A percentile compares a stretch with the other conserved stretches of the same genome.
Evolutionary conservation across 2,888 invertebrate species (phyloP).

Genomic region (Bellardia bayeri): DNA sequence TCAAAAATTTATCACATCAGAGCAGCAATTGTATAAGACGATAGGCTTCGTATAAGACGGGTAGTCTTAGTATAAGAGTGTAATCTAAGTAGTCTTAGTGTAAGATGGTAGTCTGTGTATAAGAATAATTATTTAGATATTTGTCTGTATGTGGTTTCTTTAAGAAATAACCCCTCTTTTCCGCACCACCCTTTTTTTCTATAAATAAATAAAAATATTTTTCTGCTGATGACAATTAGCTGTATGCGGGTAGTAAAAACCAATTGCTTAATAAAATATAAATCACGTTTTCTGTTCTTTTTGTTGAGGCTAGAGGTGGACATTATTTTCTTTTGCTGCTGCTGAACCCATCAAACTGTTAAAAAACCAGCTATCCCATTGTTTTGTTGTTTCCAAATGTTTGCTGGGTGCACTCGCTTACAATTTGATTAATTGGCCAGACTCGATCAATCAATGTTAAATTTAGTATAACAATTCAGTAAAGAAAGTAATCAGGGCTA

Average conservation of each 20-base stretch:
- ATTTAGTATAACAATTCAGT: constrained; percentile 26
- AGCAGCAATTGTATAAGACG: too few relatives aligned
- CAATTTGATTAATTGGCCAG: constrained; percentile 40
- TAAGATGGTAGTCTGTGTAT: too few relatives aligned
- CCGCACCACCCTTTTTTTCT: not conserved
- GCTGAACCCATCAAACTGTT: not conserved
- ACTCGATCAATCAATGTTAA: constrained; percentile 37
- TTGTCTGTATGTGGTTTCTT: too few relatives aligned
- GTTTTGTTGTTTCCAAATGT: not conserved
- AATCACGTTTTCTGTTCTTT: not conserved
- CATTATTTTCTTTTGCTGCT: not conserved
- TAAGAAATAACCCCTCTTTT: not conserved
- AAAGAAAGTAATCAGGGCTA: not conserved
- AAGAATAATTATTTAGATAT: too few relatives aligned
- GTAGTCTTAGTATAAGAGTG: too few relatives aligned
- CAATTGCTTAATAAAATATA: constrained; percentile 34
- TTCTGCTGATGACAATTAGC: constrained; percentile 44
- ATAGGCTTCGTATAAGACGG: too few relatives aligned
- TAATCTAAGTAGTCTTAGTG: too few relatives aligned
- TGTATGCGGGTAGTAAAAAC: constrained; percentile 12
- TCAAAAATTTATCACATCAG: too few relatives aligned
- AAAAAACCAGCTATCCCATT: not conserved
- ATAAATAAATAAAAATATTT: constrained; percentile 14
- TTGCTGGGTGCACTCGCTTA: not conserved
- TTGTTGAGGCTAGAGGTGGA: not conserved